Evolutionary conservation across 1,140 invertebrate species (phyloP), one percentile per base, ranked within the genome.

Genomic region (Diplogasteroides magnus): DNA sequence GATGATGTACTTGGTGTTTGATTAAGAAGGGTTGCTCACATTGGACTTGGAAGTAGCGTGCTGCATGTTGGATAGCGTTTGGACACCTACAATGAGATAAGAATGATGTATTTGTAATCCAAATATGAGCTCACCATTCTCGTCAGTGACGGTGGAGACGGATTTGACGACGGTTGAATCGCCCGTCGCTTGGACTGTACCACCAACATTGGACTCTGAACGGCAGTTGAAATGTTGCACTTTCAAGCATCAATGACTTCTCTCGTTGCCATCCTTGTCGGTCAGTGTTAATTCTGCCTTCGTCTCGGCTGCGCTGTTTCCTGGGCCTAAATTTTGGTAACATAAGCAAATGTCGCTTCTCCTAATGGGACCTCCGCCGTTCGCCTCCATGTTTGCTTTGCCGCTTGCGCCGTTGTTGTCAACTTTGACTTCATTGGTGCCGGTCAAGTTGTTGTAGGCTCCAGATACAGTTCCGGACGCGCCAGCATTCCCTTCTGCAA

Each of bases 51-150:
- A 63, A 3, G 60, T 61, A 2, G 74, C 73, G 23, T 68, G 62
- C 57, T 75, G 74, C 23, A 69, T 71, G 61, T 75, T 75, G 25
- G 66, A 58, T 1, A 75, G 67, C 14, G 74, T 59, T 62, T 75
- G 73, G 14, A 56, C 59, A 15, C 74, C 74, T 68, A 29, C 28
- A 68, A 67, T 13, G 25, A 27, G 1, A 61, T 61, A 13, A 11
- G 23, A 23, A 56, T 56, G 15, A 15, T 23, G 55, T 19, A 15
- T 56, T 23, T 56, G 55, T 19, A 56, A 15, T 56, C 15, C n/a
- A 26, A 11, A 61, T 61, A 11, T 13, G 27, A 14, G 25, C 25
- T 13, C 13, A 68, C 66, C 66, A 29, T 14, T 67, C 26, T 64
- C 28, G 56, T 75, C 74, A 2, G 74, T 64, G 23, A 76, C 74